Percentiles rank a stretch among this genome's conserved stretches.
Conservation (phyloP, 2,113 vertebrate species). For the Notechis scutatus region DNA sequence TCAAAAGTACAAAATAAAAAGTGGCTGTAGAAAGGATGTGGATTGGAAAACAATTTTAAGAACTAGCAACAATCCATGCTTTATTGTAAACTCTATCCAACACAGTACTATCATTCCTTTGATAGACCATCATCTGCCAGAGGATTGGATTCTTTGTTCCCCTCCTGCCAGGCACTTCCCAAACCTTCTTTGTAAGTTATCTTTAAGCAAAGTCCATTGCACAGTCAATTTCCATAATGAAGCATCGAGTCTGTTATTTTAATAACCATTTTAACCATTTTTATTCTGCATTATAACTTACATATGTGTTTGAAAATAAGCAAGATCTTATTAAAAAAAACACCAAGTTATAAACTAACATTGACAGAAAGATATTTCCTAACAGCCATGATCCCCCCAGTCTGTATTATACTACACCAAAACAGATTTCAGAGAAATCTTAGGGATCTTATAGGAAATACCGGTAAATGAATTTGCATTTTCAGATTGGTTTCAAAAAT, state of each 20-base stretch:
- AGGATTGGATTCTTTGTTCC: background rate
- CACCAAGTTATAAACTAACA: background rate
- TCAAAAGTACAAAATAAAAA: background rate
- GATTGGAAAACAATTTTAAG: background rate
- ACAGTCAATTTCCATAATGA: background rate
- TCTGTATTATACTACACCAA: background rate
- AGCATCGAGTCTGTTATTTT: background rate
- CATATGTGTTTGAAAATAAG: background rate
- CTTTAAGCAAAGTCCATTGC: background rate
- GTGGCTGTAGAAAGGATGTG: background rate
- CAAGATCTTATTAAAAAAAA: background rate
- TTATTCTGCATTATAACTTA: background rate
- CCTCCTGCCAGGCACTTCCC: background rate
- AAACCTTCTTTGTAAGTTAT: background rate
- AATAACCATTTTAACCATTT: background rate
- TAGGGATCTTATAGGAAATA: background rate
- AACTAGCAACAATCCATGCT: background rate
- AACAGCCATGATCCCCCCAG: background rate
- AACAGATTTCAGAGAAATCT: background rate
- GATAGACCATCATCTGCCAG: background rate
- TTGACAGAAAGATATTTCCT: background rate
- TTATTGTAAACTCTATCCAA: background rate
- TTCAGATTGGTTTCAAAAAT: conserved; percentile 1
- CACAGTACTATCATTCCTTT: background rate
- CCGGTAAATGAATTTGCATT: background rate